phyloP scores from a whole-genome alignment of 2,113 vertebrate species.

The Oophaga pumilio region DNA sequence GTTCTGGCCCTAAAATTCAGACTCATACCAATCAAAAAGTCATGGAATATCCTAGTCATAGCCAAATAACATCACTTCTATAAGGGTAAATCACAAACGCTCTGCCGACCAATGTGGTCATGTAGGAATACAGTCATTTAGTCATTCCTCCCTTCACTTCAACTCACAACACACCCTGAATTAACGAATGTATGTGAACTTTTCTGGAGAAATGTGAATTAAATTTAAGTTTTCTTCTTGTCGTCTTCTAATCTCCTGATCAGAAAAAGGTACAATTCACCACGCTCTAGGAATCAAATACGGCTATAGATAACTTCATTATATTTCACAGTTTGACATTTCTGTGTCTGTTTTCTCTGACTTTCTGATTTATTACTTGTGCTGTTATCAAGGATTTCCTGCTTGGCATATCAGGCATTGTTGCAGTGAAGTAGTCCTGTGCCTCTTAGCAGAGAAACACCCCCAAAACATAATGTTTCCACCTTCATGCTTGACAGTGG shows the following conservation, averaged over 20 bases:
- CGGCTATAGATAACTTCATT: constrained; percentile 6
- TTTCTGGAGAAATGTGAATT: background rate
- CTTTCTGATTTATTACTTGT: constrained; percentile 14
- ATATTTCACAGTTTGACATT: constrained; percentile 30
- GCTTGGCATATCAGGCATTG: constrained; percentile 50
- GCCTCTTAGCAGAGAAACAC: too few species aligned
- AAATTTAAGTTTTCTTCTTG: background rate
- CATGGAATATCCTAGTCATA: too few species aligned
- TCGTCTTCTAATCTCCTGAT: background rate
- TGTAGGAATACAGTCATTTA: background rate
- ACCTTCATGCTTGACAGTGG: too few species aligned
- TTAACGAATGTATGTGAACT: background rate
- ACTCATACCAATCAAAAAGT: too few species aligned
- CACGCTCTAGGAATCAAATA: constrained; percentile 22
- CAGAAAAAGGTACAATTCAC: constrained; percentile 8
- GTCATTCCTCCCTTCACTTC: background rate
- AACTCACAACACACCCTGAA: background rate
- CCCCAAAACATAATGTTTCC: too few species aligned
- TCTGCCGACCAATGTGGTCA: too few species aligned
- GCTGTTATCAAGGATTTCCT: constrained; percentile 19
- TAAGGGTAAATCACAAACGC: too few species aligned
- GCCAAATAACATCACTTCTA: too few species aligned
- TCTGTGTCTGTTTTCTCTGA: constrained; percentile 34
- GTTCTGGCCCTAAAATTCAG: too few species aligned
- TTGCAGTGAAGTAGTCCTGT: too few species aligned